phyloP scores from a whole-genome alignment of 2,797 vertebrate species.

The Arctocebus calabarensis region DNA sequence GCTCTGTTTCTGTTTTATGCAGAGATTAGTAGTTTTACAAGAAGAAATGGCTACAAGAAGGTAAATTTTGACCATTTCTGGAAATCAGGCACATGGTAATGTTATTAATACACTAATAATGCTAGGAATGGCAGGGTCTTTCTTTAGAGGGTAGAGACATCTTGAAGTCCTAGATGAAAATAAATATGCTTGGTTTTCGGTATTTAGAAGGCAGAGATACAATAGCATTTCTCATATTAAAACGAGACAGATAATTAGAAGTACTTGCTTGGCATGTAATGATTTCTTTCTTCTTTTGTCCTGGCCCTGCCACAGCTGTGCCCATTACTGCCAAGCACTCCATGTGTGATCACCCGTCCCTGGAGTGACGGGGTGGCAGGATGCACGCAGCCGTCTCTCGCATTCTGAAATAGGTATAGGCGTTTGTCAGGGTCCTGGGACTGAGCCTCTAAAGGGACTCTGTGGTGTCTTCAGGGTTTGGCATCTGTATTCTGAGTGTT shows the following conservation, averaged over 20 bases:
- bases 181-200: neutral
- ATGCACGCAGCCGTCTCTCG: fast-evolving
- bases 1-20: constrained; percentile 19
- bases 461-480: neutral
- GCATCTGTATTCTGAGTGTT: neutral
- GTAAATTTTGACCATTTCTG: neutral
- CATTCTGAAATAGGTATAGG: neutral
- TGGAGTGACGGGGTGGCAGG: neutral
- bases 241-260: constrained; percentile 67
- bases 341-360: neutral
- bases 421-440: neutral
- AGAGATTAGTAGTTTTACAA: neutral
- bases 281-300: constrained; percentile 62
- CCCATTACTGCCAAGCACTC: neutral
- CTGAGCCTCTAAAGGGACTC: fast-evolving
- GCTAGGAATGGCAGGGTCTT: neutral
- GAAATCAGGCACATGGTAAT: neutral
- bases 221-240: constrained; percentile 17
- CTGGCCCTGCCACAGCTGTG: constrained; percentile 39
- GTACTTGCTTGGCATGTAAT: constrained; percentile 25
- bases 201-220: constrained; percentile 28
- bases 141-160: neutral
- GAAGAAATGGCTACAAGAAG: constrained; percentile 30
- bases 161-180: constrained; percentile 24
- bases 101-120: neutral